Percentiles rank a stretch among this genome's conserved stretches.
Conservation (phyloP, 2,113 vertebrate genomes). For the Actinemys pallida region DNA sequence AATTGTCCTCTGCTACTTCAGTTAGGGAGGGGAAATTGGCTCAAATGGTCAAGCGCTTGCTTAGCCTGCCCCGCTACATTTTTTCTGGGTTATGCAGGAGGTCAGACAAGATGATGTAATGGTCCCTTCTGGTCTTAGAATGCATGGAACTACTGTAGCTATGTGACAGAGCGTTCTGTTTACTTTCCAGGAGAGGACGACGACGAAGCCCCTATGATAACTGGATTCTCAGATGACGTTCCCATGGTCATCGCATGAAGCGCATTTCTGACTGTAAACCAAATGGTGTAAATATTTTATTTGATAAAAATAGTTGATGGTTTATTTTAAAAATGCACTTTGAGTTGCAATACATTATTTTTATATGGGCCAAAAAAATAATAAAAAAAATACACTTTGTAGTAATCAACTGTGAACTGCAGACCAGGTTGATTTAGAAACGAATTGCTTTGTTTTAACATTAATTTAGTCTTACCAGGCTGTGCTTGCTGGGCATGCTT, state of each 20-base stretch:
- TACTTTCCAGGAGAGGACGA: conserved; percentile 91
- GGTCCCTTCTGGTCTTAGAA: neutral
- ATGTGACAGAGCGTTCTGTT: neutral
- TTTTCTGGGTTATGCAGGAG: neutral
- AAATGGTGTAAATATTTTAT: conserved; percentile 88
- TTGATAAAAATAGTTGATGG: conserved; percentile 86
- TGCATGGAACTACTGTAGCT: accelerated
- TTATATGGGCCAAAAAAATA: conserved; percentile 85
- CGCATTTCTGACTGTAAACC: conserved; percentile 75
- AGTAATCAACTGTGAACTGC: conserved; percentile 82
- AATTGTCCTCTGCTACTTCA: neutral
- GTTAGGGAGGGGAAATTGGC: neutral
- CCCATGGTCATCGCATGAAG: conserved; percentile 98
- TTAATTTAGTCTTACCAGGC: conserved; percentile 79
- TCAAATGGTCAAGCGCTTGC: neutral
- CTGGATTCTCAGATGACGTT: conserved; percentile 97
- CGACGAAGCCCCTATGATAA: conserved; percentile 97
- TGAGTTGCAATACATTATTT: conserved; percentile 90
- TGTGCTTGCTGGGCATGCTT: conserved; percentile 83
- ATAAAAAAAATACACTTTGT: conserved; percentile 77
- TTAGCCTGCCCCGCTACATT: neutral
- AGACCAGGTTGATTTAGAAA: conserved; percentile 77
- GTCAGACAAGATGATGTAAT: neutral
- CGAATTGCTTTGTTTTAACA: conserved; percentile 73
- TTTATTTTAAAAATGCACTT: conserved; percentile 89